Base-by-base conservation (phyloP, 53 echinoderm and acorn worm species). In the Astropecten irregularis region DNA sequence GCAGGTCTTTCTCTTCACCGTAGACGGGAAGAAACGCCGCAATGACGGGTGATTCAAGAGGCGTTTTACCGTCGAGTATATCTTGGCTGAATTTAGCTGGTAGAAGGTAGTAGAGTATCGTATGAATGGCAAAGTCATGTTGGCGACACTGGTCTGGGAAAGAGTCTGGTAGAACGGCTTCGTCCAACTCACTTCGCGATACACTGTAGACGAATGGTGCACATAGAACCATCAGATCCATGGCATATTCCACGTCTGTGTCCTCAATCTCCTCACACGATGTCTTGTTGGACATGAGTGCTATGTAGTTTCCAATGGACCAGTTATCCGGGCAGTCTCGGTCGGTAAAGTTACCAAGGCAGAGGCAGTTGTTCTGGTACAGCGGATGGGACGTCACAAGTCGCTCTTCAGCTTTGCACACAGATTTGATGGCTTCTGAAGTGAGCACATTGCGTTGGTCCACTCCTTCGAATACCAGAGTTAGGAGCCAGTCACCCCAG, bases 261-360 rank as follows among this genome's bases (percentile, higher is more conserved):
- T 69, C 60, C 31, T 33, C 54, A 38, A 91, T 71, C 7, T 91
- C 90, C 8, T 22, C 67, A 57, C 96, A 96, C 10, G 89, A 83
- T 1, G 83, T 22, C 63, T 83, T 93, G 42, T 87, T 85, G 44
- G 77, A 83, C 13, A 96, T 52, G 11, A 89, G 68, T 4, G 96
- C 93, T 0, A 93, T 83, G 49, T 87, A 87, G 33, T 87, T 68
- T n/a, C n/a, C n/a, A n/a, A n/a, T n/a, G n/a, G n/a, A n/a, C n/a
- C n/a, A n/a, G n/a, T n/a, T n/a, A n/a, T n/a, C n/a, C 11, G 10
- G 9, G 4, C 33, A 16, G 34, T 63, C 29, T 7, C 20, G 10
- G 54, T 30, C 27, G 56, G n/a, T n/a, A n/a, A n/a, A n/a, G n/a
- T n/a, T n/a, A n/a, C n/a, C n/a, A n/a, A n/a, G n/a, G 34, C 51